Percentiles rank a stretch among this genome's conserved stretches.
phyloP scores from a whole-genome alignment of 1,140 invertebrate genomes.

The Tribolium castaneum region DNA sequence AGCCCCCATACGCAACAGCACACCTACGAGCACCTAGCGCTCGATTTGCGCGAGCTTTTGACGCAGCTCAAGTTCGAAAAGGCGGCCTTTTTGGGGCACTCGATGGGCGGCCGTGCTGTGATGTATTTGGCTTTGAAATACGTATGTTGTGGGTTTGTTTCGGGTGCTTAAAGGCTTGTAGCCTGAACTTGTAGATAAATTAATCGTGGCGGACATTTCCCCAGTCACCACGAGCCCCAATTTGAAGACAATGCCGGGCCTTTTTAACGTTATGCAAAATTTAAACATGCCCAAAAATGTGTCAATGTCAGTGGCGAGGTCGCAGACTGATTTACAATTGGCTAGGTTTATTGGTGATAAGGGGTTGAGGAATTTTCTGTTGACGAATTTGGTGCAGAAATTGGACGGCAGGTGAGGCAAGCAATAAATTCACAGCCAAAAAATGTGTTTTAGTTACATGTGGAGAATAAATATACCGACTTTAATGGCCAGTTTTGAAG shows the following conservation, averaged over 20 bases:
- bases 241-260: conserved; percentile 71
- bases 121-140: conserved; percentile 82
- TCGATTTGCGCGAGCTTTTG: conserved; percentile 77
- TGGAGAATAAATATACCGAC: conserved; percentile 64
- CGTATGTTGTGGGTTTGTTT: conserved; percentile 54
- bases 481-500: conserved; percentile 58
- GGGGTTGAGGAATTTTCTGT: conserved; percentile 67
- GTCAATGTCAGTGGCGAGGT: conserved; percentile 75
- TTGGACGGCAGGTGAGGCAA: conserved; percentile 47
- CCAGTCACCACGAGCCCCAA: conserved; percentile 76
- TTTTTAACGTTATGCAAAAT: conserved; percentile 75
- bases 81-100: conserved; percentile 84
- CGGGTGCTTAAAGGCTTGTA: conserved; percentile 62
- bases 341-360: conserved; percentile 63
- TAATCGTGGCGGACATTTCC: conserved; percentile 88
- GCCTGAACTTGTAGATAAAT: conserved; percentile 80
- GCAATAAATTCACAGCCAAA: background rate
- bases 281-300: conserved; percentile 70
- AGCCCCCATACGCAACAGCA: conserved; percentile 80
- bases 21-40: conserved; percentile 76
- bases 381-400: conserved; percentile 63
- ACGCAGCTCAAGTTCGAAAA: conserved; percentile 70
- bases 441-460: conserved; percentile 52
- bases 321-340: conserved; percentile 69
- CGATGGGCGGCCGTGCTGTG: conserved; percentile 88